Conservation (phyloP, 2,797 vertebrate genomes). For the Odontamblyopus lacepedii region DNA sequence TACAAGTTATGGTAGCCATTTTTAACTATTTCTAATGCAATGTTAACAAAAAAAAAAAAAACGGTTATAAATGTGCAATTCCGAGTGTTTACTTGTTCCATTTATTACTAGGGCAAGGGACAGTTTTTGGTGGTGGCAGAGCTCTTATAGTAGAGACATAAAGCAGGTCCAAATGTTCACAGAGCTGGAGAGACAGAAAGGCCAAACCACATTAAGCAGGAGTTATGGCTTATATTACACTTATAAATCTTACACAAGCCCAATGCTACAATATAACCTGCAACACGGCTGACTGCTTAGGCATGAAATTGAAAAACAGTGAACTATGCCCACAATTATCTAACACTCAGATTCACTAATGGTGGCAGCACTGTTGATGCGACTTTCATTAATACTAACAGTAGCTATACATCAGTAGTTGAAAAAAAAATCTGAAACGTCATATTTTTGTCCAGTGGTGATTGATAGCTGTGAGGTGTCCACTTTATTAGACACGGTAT, state of each 20-base stretch:
- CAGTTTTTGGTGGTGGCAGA: background rate
- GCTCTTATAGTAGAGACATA: constrained; percentile 36
- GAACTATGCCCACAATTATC: constrained; percentile 47
- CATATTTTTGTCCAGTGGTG: background rate
- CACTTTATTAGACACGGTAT: background rate
- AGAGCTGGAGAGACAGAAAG: constrained; percentile 46
- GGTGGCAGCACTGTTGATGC: constrained; percentile 14
- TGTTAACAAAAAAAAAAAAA: too few species aligned
- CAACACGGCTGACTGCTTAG: constrained; percentile 60
- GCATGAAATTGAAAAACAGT: constrained; percentile 68
- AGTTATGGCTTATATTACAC: constrained; percentile 63
- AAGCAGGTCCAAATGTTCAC: constrained; percentile 34
- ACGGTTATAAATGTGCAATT: background rate
- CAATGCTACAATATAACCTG: constrained; percentile 55
- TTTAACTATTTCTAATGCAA: background rate
- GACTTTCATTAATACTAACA: constrained; percentile 7
- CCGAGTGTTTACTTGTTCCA: background rate
- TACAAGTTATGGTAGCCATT: background rate
- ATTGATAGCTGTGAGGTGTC: background rate
- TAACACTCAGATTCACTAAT: constrained; percentile 34
- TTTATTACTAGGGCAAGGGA: background rate
- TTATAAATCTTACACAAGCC: constrained; percentile 62
- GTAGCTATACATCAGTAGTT: background rate
- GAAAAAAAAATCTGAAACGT: background rate
- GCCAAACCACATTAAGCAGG: constrained; percentile 49